Percentiles rank a stretch among this genome's conserved stretches.
Evolutionary conservation across 2,797 vertebrate genomes (phyloP).

Genomic region (Acipenser transmontanus): DNA sequence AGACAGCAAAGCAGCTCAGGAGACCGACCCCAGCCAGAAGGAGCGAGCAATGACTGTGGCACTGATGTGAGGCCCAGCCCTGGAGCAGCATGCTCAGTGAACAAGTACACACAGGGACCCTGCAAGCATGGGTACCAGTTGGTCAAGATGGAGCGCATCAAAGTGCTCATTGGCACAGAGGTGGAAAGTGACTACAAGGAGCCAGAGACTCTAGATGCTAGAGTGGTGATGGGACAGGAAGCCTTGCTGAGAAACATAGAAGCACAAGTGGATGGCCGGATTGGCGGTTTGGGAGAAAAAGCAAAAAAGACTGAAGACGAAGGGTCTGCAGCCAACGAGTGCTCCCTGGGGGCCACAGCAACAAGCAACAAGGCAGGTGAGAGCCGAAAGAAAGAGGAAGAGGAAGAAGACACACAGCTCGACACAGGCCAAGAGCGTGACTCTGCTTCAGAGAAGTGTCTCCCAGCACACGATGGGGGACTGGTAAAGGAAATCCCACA

Average conservation of each 20-base stretch:
- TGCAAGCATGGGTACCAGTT: conserved; percentile 51
- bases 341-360: conserved; percentile 13
- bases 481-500: conserved; percentile 32
- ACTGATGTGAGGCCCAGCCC: conserved; percentile 41
- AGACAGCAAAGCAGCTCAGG: conserved; percentile 47
- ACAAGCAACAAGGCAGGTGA: background rate
- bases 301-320: conserved; percentile 16
- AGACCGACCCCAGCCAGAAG: conserved; percentile 83
- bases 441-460: conserved; percentile 33
- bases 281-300: background rate
- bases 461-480: conserved; percentile 16
- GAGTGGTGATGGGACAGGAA: conserved; percentile 91
- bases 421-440: conserved; percentile 42
- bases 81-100: conserved; percentile 45
- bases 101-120: conserved; percentile 57
- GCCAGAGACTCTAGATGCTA: conserved; percentile 65
- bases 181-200: conserved; percentile 69
- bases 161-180: conserved; percentile 61
- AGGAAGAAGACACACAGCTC: conserved; percentile 29
- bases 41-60: conserved; percentile 63
- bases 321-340: conserved; percentile 29
- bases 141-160: conserved; percentile 65
- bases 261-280: conserved; percentile 35
- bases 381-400: conserved; percentile 13
- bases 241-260: conserved; percentile 60